Evolutionary conservation across 2,888 invertebrate genomes (phyloP).

Genomic region (Choreutis nemorana): DNA sequence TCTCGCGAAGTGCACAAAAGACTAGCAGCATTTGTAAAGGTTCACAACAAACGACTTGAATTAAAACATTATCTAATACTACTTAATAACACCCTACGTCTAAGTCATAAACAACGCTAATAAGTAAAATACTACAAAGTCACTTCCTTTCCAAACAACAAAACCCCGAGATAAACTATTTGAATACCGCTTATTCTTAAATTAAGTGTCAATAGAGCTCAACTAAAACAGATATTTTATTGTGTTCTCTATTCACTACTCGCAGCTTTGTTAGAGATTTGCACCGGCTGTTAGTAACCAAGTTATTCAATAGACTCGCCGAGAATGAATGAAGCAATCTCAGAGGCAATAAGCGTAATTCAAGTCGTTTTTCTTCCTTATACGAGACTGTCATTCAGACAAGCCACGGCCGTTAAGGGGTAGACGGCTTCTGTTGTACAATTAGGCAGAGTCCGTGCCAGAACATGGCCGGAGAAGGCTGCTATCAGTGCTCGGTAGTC

Average conservation of each 20-base stretch:
- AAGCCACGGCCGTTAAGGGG: conserved; percentile 39
- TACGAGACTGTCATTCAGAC: conserved; percentile 32
- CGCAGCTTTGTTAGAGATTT: conserved; percentile 40
- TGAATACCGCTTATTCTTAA: no score
- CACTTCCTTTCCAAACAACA: no score
- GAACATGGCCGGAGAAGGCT: conserved; percentile 25
- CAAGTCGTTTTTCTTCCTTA: conserved; percentile 50
- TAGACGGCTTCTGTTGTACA: conserved; percentile 54
- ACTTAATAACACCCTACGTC: no score
- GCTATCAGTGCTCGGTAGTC: conserved; percentile 47
- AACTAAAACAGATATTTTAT: conserved; percentile 27
- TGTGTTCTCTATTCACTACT: conserved; percentile 32
- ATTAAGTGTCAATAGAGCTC: conserved; percentile 33
- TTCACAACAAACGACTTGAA: no score
- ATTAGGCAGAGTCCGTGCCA: conserved; percentile 37
- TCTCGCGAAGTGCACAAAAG: no score
- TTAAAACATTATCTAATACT: no score
- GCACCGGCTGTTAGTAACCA: conserved; percentile 25
- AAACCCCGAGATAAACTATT: no score
- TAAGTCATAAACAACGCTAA: no score
- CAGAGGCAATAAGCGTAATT: conserved; percentile 42
- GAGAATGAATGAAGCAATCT: conserved; percentile 60
- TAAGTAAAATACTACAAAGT: no score
- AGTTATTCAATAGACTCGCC: conserved; percentile 43
- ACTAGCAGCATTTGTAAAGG: no score